Evolutionary conservation across 1,140 invertebrate species (phyloP).

Genomic region (Grapholita molesta): DNA sequence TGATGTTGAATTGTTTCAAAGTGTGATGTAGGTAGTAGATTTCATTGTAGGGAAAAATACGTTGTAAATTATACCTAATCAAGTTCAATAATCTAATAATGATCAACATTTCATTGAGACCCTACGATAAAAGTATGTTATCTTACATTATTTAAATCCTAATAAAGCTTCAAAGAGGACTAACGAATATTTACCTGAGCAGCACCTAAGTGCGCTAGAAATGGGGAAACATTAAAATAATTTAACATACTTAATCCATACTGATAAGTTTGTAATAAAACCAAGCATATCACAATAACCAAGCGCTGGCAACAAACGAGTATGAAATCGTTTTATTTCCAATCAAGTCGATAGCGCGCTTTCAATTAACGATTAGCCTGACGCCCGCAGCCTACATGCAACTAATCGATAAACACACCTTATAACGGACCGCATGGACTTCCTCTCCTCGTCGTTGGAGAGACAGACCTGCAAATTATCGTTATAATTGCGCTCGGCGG

Average conservation of each 20-base stretch:
- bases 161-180: slow-evolving; percentile 21
- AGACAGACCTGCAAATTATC: slow-evolving; percentile 79
- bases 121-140: background rate
- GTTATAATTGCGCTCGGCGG: slow-evolving; percentile 53
- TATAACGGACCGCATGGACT: slow-evolving; percentile 80
- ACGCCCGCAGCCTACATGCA: slow-evolving; percentile 30
- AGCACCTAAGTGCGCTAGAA: slow-evolving; percentile 74
- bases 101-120: background rate
- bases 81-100: background rate
- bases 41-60: background rate
- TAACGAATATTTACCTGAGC: slow-evolving; percentile 65
- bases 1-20: too few relatives aligned
- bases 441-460: slow-evolving; percentile 70
- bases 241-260: slow-evolving; percentile 30
- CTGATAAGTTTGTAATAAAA: slow-evolving; percentile 23
- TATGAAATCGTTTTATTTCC: slow-evolving; percentile 46
- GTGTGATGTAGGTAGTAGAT: too few relatives aligned
- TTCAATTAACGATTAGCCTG: slow-evolving; percentile 33
- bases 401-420: slow-evolving; percentile 71
- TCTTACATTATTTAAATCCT: background rate
- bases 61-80: too few relatives aligned
- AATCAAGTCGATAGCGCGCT: slow-evolving; percentile 26
- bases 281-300: slow-evolving; percentile 12
- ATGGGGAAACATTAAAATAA: slow-evolving; percentile 53
- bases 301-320: slow-evolving; percentile 13